Evolutionary conservation across 2,797 vertebrate species (phyloP), one percentile per base, ranked within the genome.

Genomic region (Hemibagrus guttatus): DNA sequence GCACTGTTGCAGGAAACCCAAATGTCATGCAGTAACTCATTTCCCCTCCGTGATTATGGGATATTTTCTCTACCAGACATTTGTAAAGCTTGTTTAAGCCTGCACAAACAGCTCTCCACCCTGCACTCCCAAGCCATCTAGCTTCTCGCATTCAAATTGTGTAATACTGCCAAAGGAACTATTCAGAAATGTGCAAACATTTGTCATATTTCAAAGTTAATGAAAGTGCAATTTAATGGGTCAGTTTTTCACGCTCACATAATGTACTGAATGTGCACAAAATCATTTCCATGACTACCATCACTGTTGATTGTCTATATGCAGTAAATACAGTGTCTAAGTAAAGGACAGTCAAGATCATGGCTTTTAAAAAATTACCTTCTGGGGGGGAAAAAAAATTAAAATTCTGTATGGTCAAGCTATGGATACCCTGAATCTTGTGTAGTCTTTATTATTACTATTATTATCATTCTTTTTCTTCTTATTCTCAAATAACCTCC

Each of bases 1-100:
- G 61, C 83, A 82, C 71, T 86, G 87, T 89, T 88, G 85, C 63
- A 84, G 89, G 58, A 90, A 90, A 87, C 86, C 74, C 66, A 84
- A 83, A 87, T 88, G 78, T 87, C 86, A 84, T 74, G 69, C 74
- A 80, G 79, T 89, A 85, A 85, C 58, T 87, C 83, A 87, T 87
- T 89, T 89, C 84, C 85, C 78, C 86, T 72, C 42, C 49, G 58
- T 89, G 76, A 87, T 83, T 84, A 81, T 86, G 69, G 86, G 76
- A 76, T 90, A 87, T 86, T 88, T 87, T 87, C 63, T 71, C 69
- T 80, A 88, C 81, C 81, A 88, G 81, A 88, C 81, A 84, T 86
- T 88, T 72, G 81, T 72, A 71, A 83, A 87, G 84, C 81, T 84
- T 85, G 83, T 74, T 87, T 86, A 86, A 84, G 84, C 59, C 84